Percentiles rank a stretch among this genome's conserved stretches.
These are phyloP conservation scores for Triplophysa bombifrons DNA, from an alignment of 2,797 vertebrate genomes.

Conservation along the genomic window DNA sequence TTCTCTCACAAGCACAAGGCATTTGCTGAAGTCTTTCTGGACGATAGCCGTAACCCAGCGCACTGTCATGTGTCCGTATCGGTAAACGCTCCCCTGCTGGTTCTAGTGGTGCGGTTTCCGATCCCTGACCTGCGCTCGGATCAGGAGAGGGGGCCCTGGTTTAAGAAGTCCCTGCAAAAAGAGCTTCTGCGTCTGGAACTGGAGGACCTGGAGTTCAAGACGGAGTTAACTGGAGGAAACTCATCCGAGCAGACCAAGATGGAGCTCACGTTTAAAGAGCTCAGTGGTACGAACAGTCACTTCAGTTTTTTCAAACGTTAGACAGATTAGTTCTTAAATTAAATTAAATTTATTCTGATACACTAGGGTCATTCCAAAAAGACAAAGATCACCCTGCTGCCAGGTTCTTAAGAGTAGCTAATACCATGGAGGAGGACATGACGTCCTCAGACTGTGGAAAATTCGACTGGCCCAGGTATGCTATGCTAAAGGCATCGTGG, in stretches of 20 bases:
- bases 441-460: slow-evolving; percentile 87
- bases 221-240: slow-evolving; percentile 88
- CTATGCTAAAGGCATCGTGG: not conserved
- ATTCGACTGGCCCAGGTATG: slow-evolving; percentile 96
- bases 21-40: slow-evolving; percentile 95
- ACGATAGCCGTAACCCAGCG: slow-evolving; percentile 88
- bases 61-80: slow-evolving; percentile 87
- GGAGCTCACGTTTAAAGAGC: slow-evolving; percentile 93
- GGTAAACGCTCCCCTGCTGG: slow-evolving; percentile 83
- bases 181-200: slow-evolving; percentile 89
- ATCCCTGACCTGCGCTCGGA: slow-evolving; percentile 97
- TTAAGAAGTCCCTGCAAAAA: slow-evolving; percentile 97
- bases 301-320: too few relatives aligned
- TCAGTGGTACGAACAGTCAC: slow-evolving; percentile 80
- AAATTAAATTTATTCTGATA: not conserved
- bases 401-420: slow-evolving; percentile 88
- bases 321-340: not conserved
- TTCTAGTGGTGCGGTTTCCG: slow-evolving; percentile 90
- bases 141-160: slow-evolving; percentile 97
- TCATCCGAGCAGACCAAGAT: slow-evolving; percentile 91
- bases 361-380: slow-evolving; percentile 89
- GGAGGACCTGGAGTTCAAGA: slow-evolving; percentile 90
- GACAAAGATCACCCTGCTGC: slow-evolving; percentile 75
- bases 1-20: slow-evolving; percentile 87
- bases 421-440: slow-evolving; percentile 89